Percentiles rank a stretch among this genome's conserved stretches.
phyloP scores from a whole-genome alignment of 2,888 invertebrate species.

The Scrobipalpa costella region DNA sequence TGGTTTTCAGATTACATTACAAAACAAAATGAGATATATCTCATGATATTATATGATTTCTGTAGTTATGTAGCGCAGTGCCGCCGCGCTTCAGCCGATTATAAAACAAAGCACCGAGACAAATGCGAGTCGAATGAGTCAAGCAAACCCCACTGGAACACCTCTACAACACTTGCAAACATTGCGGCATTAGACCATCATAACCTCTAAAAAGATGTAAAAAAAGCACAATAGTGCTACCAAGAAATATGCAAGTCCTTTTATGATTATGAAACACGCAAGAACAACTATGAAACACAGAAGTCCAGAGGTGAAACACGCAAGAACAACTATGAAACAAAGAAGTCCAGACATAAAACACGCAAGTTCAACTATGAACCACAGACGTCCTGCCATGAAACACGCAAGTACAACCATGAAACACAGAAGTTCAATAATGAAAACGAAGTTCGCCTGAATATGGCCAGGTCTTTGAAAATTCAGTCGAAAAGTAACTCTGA shows the following conservation, averaged over 20 bases:
- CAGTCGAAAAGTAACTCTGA: too few species aligned
- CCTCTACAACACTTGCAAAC: not conserved
- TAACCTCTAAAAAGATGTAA: not conserved
- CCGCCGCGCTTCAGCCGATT: conserved; percentile 38
- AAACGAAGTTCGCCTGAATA: not conserved
- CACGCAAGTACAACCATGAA: not conserved
- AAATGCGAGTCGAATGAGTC: conserved; percentile 57
- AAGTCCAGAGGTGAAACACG: not conserved
- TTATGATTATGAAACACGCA: too few species aligned
- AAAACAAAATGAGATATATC: not conserved
- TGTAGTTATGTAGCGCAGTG: not conserved
- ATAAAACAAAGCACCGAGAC: conserved; percentile 62
- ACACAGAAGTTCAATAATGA: not conserved
- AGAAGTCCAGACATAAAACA: not conserved
- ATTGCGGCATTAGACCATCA: not conserved
- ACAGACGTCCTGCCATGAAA: not conserved
- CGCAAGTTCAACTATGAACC: not conserved
- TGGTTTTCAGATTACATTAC: too few species aligned
- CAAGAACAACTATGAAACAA: not conserved
- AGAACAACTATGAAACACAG: too few species aligned
- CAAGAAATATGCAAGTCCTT: not conserved
- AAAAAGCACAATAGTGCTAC: not conserved
- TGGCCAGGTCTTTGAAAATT: too few species aligned
- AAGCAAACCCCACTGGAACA: not conserved
- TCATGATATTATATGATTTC: not conserved